Evolutionary conservation across 1,140 invertebrate genomes (phyloP).

Genomic region (Gonatopus flavifemur): DNA sequence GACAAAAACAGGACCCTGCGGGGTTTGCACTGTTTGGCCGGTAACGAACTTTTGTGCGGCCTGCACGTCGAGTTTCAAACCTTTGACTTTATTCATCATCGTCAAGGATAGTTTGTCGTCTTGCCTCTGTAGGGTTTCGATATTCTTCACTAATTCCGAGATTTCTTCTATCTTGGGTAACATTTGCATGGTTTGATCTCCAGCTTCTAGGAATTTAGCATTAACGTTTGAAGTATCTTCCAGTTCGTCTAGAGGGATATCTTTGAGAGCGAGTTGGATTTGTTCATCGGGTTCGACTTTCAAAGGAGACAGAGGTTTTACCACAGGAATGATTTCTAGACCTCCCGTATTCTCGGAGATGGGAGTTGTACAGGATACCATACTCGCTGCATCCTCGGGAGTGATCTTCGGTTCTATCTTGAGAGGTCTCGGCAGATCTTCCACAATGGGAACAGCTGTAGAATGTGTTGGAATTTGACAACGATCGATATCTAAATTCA

Average conservation of each 20-base stretch:
- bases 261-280: conserved; percentile 39
- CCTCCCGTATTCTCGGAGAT: conserved; percentile 60
- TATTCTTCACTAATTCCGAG: conserved; percentile 64
- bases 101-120: conserved; percentile 61
- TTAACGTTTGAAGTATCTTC: conserved; percentile 62
- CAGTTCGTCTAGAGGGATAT: conserved; percentile 60
- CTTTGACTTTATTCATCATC: conserved; percentile 64
- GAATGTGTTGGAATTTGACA: too few relatives aligned
- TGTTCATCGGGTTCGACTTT: conserved; percentile 54
- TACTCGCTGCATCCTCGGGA: conserved; percentile 35
- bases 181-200: conserved; percentile 55
- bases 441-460: conserved; percentile 49
- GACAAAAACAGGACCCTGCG: conserved; percentile 68
- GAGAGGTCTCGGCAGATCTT: conserved; percentile 58
- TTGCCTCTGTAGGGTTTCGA: too few relatives aligned
- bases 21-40: conserved; percentile 71
- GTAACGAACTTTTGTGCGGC: conserved; percentile 67
- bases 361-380: conserved; percentile 44
- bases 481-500: conserved; percentile 63
- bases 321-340: conserved; percentile 65
- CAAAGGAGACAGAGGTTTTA: conserved; percentile 63
- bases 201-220: conserved; percentile 60
- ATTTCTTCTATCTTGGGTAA: conserved; percentile 69
- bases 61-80: conserved; percentile 66
- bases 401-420: conserved; percentile 57